Percentiles rank a stretch among this genome's conserved stretches.
Conservation (phyloP, 2,888 invertebrate genomes). For the Ecliptopera silaceata region DNA sequence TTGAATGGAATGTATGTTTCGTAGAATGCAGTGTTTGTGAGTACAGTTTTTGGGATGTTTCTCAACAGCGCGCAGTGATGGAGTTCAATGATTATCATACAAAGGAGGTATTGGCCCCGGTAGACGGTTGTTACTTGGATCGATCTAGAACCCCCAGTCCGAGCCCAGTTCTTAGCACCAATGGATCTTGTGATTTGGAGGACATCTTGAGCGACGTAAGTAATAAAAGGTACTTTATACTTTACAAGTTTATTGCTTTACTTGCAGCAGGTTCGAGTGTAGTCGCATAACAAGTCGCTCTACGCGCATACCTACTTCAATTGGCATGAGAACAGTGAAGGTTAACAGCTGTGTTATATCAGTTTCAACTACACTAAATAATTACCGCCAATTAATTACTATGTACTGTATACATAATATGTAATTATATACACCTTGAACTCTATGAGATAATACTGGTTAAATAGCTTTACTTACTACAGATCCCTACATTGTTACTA, state of each 20-base stretch:
- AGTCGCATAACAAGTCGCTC: neutral
- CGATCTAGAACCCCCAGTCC: slow-evolving; percentile 67
- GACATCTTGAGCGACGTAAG: slow-evolving; percentile 81
- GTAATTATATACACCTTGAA: neutral
- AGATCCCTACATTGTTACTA: too few species aligned
- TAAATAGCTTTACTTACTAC: too few species aligned
- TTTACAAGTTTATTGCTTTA: slow-evolving; percentile 13
- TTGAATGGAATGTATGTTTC: slow-evolving; percentile 34
- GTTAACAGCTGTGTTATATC: neutral
- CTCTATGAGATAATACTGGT: neutral
- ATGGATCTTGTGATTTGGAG: slow-evolving; percentile 74
- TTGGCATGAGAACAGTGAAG: neutral
- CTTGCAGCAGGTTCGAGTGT: slow-evolving; percentile 11
- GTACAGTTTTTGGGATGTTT: slow-evolving; percentile 57
- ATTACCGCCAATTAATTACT: neutral
- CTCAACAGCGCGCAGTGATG: slow-evolving; percentile 77
- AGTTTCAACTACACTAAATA: neutral
- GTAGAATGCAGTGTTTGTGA: slow-evolving; percentile 52
- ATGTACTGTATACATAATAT: too few species aligned
- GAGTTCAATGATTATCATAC: slow-evolving; percentile 74
- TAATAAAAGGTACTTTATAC: too few species aligned
- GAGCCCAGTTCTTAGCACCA: slow-evolving; percentile 67
- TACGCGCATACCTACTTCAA: neutral
- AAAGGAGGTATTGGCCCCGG: slow-evolving; percentile 73
- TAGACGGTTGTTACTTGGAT: slow-evolving; percentile 66